A percentile compares a stretch with the other conserved stretches of the same genome.
Evolutionary conservation across 2,113 vertebrate genomes (phyloP).

Genomic region (Cyprichromis sp.): DNA sequence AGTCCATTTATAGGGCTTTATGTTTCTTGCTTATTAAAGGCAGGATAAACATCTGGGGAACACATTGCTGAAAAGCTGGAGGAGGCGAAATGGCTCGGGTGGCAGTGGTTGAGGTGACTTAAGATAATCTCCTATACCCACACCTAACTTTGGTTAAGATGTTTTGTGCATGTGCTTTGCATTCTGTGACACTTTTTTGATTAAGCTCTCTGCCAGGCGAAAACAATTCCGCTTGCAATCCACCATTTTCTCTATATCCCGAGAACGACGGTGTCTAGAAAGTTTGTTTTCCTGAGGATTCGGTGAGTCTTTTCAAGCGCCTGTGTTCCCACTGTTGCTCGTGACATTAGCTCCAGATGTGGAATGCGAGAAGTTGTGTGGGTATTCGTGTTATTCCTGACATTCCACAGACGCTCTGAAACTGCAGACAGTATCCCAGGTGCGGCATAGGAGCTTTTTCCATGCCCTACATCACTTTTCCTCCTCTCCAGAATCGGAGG

Average conservation of each 20-base stretch:
- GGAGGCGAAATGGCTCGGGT: slow-evolving; percentile 43
- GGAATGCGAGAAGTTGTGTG: slow-evolving; percentile 64
- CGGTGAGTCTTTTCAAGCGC: neutral
- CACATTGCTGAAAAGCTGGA: slow-evolving; percentile 65
- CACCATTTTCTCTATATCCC: slow-evolving; percentile 24
- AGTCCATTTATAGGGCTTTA: slow-evolving; percentile 62
- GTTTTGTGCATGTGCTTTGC: slow-evolving; percentile 58
- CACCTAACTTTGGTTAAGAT: slow-evolving; percentile 62
- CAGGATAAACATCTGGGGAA: slow-evolving; percentile 70
- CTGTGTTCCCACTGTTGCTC: slow-evolving; percentile 27
- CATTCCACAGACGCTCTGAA: slow-evolving; percentile 55
- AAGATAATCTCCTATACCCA: slow-evolving; percentile 50
- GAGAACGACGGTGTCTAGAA: neutral
- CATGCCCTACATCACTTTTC: neutral
- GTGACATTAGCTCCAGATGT: slow-evolving; percentile 69
- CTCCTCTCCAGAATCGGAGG: neutral
- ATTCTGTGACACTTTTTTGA: slow-evolving; percentile 42
- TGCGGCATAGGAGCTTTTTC: slow-evolving; percentile 36
- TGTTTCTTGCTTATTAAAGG: slow-evolving; percentile 67
- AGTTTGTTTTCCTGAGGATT: slow-evolving; percentile 18
- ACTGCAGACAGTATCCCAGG: slow-evolving; percentile 57
- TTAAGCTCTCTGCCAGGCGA: neutral
- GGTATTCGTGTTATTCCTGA: slow-evolving; percentile 68
- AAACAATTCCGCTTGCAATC: slow-evolving; percentile 7
- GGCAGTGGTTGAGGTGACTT: slow-evolving; percentile 62